Evolutionary conservation across 2,797 vertebrate genomes (phyloP), one percentile per base, ranked within the genome.

Genomic region (Rousettus madagascariensis): DNA sequence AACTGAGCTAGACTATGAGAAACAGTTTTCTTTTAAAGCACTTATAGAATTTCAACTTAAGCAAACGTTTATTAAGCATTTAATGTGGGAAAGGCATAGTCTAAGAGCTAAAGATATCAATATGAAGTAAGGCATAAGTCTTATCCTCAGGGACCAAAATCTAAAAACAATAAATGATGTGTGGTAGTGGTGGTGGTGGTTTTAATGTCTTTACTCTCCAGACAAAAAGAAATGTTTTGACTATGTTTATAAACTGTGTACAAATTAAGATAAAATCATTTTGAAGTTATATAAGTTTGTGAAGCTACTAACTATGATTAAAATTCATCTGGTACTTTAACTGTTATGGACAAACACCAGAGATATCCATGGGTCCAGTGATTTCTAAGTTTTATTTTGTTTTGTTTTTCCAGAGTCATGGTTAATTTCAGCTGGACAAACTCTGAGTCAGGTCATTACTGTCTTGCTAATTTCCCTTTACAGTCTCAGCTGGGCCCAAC

Each of bases 391-490:
- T 74, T 49, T 51, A 15, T 53, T n/a, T 91, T 91, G 83, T 6
- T 77, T 49, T 49, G 49, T 49, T 49, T 49, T 69, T 43, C 85
- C 61, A 85, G 71, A 69, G 51, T 86, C 71, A 75, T 36, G 20
- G 49, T 95, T 90, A 97, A 78, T 79, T 95, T 95, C 80, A 96
- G 46, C 68, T 55, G 49, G 66, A 90, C 68, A 90, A 94, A 92
- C 36, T 93, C 53, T 78, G 69, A 96, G 57, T 87, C 77, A 68
- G 71, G 20, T 83, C 80, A 94, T 87, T 59, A 51, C 33, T 79
- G 2, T 85, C 69, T 71, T 80, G 38, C 75, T 95, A 53, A 90
- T 86, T 69, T 95, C 26, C 46, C 30, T 16, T 84, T 84, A 66
- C 3, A 86, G 69, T 84, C 97, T 94, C 82, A 85, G 80, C 43